Base-by-base conservation (phyloP, 2,888 invertebrate species). In the Schizaphis graminum region DNA sequence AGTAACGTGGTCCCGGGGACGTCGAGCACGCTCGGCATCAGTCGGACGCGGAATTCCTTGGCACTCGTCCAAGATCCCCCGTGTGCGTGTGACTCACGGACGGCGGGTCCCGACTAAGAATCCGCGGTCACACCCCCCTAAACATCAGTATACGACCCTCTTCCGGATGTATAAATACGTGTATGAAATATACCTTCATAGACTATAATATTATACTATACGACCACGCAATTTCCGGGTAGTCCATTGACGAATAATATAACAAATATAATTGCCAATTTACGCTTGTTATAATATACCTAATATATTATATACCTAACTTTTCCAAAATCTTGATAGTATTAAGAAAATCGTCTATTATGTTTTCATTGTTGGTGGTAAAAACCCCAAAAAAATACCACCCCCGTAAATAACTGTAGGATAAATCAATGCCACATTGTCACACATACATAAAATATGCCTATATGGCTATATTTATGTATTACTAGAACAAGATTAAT, bases 1-100 rank as follows among this genome's bases (percentile, higher is more conserved):
- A 85, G 94, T 49, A 94, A 91, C 94, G 94, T 94, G 94, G 91
- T 94, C 94, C 94, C 94, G 86, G 94, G 93, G 86, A 94, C 94
- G 67, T 91, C 94, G 94, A 94, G 90, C 35, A 86, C 94, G 94
- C 91, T 91, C 94, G 94, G 91, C 91, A 67, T 87, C 91, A 57
- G 91, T 94, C 94, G 94, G 91, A 94, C 86, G 86, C 53, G 67
- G 67, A 94, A 94, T 94, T 91, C 94, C 53, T 91, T 94, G 94
- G 94, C 94, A 11, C 13, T 28, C 61, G 24, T 87, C 86, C 94
- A 94, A 61, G 87, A 94, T 89, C 86, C 85, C 61, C 57, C 89
- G 88, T 87, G 67, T 92, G 92, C 61, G 89, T 56, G 89, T 91
- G 85, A 93, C 93, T 93, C 90, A 90, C 41, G 35, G n/a, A 89